A percentile compares a stretch with the other conserved stretches of the same genome.
Evolutionary conservation across 2,888 invertebrate species (phyloP).

Genomic region (Argyra leucocephala): DNA sequence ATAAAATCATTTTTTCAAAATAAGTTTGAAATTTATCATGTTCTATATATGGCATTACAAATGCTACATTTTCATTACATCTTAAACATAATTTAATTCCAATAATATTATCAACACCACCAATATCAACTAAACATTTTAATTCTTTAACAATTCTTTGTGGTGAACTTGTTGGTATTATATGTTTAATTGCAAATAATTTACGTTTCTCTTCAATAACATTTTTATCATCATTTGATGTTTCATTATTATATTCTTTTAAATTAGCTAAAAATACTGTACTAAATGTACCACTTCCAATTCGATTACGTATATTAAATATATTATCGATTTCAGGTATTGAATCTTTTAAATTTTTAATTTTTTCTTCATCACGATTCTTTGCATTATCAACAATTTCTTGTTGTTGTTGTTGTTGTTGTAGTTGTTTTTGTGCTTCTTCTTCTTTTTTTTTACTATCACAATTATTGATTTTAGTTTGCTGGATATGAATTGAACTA

Average conservation of each 20-base stretch:
- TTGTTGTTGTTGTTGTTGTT: background rate
- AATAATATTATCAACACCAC: slow-evolving; percentile 68
- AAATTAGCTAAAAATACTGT: slow-evolving; percentile 71
- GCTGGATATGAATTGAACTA: background rate
- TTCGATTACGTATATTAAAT: slow-evolving; percentile 59
- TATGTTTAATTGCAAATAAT: slow-evolving; percentile 74
- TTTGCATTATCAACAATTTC: background rate
- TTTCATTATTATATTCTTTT: slow-evolving; percentile 17
- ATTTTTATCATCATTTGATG: slow-evolving; percentile 24
- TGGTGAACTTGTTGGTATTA: slow-evolving; percentile 79
- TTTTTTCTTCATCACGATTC: slow-evolving; percentile 29
- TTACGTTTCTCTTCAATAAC: slow-evolving; percentile 45
- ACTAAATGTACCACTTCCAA: slow-evolving; percentile 81
- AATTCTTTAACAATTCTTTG: slow-evolving; percentile 71
- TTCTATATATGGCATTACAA: slow-evolving; percentile 81
- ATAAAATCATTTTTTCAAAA: slow-evolving; percentile 56
- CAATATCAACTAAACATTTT: slow-evolving; percentile 65
- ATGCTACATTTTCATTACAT: slow-evolving; percentile 67
- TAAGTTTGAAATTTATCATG: slow-evolving; percentile 74
- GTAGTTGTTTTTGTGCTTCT: too few relatives aligned
- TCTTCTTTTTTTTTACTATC: background rate
- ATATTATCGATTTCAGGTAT: slow-evolving; percentile 55
- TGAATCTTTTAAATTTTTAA: slow-evolving; percentile 36
- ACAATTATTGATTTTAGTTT: background rate
- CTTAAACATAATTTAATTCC: slow-evolving; percentile 70